Evolutionary conservation across 2,888 invertebrate genomes (phyloP), one percentile per base, ranked within the genome.

Genomic region (Caenorhabditis auriculariae): DNA sequence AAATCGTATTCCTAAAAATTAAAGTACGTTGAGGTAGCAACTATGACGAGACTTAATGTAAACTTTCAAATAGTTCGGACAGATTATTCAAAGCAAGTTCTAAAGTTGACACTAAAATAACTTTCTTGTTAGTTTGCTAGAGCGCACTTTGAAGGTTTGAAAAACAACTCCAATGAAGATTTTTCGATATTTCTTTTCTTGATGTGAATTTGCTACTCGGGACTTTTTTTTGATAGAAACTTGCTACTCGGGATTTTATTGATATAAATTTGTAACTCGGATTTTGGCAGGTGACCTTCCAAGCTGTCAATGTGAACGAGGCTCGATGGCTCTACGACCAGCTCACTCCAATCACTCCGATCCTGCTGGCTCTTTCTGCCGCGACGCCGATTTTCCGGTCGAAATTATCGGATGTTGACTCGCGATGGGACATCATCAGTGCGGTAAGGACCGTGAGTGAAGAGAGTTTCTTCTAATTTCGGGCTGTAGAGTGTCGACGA

Each of bases 371-470:
- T 2, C 84, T 99, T 69, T 94, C 93, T 46, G 98, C 98, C 5
- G 94, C 96, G 0, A 91, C 94, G 24, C 98, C 98, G 0, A 86
- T 93, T 57, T 91, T 91, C 84, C 88, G 95, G 23, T 61, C 61
- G 41, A 90, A 89, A 83, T 83, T 99, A 60, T 90, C 94, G 0
- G 96, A 98, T 82, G 90, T 91, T 42, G 98, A 99, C 84, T 94
- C 94, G 78, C 89, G 98, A 59, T 99, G 98, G 98, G 90, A 91
- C 82, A 90, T 96, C 54, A 95, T 98, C 81, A 89, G 94, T 7
- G 90, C 89, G 6, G 73, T 74, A 27, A 39, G 42, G 35, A 7
- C 17, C 12, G 17, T 23, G 3, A 9, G 35, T 12, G n/a, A 32
- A 32, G 9, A 9, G n/a, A 32, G 35, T 32, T 32, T n/a, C 35